Base-by-base conservation (phyloP, 2,888 invertebrate genomes). In the Bombyx huttoni region DNA sequence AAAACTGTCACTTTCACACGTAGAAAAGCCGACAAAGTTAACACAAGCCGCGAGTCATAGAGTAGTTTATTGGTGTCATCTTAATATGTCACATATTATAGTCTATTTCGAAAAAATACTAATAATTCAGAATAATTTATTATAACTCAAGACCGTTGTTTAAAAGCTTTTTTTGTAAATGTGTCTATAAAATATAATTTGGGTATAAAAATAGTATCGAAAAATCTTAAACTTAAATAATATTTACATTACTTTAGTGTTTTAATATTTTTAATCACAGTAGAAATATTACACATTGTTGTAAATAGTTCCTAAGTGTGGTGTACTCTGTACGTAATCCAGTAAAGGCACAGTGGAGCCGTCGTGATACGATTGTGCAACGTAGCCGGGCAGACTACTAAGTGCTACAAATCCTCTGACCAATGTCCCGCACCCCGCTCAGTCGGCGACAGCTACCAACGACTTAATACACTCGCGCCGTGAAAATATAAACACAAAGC, bases 351-450 rank as follows among this genome's bases (percentile, higher is more conserved):
- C 61, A 62, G 55, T 59, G 68, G 68, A 66, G 75, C 65, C 70
- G 64, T 65, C 72, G 71, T 78, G 79, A 81, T 80, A 82, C 79
- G 74, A 78, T 78, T 81, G 78, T 79, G 70, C 72, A 72, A 78
- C 75, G 73, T 72, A 67, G 76, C 62, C 70, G 76, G 78, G 87
- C 86, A 87, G 87, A 86, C 87, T 73, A 64, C 75, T 78, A 88
- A 87, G 87, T 87, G 87, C 87, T 78, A 83, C 81, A 86, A 87
- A 87, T 87, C 86, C 87, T 69, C 75, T 70, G 69, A 68, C 63
- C 75, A 74, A 68, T 68, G 74, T 66, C 70, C 73, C 67, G 55
- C 67, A 63, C 67, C 68, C 60, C 55, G 59, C 65, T 74, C 75
- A 75, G 75, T 77, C 62, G 66, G 63, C 62, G 58, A 58, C 64